phyloP scores from a whole-genome alignment of 92 coral and sea anemone species.

The Actinostola sp. region DNA sequence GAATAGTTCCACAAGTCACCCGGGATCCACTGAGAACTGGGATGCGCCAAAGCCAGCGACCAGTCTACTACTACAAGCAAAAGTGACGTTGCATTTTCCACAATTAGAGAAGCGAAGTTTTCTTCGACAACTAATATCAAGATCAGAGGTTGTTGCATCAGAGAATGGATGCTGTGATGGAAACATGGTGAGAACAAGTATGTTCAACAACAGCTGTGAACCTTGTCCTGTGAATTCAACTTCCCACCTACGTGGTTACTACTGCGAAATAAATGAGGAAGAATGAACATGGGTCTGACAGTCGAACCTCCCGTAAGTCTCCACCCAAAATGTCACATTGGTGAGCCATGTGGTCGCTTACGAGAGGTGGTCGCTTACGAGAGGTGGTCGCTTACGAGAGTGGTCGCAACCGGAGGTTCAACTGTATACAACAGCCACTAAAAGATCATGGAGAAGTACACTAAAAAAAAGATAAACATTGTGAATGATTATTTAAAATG shows the following conservation, averaged over 20 bases:
- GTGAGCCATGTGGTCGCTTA: too few relatives aligned
- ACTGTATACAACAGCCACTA: too few relatives aligned
- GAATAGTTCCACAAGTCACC: slow-evolving; percentile 15
- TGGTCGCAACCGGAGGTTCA: too few relatives aligned
- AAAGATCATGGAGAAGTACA: too few relatives aligned
- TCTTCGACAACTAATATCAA: not conserved
- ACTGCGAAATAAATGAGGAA: slow-evolving; percentile 25
- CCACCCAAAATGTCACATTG: too few relatives aligned
- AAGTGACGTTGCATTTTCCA: slow-evolving; percentile 37
- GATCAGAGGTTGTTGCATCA: slow-evolving; percentile 2
- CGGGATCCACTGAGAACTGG: slow-evolving; percentile 26
- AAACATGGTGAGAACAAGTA: slow-evolving; percentile 27
- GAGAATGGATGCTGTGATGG: slow-evolving; percentile 39
- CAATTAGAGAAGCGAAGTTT: slow-evolving; percentile 22
- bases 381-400: too few relatives aligned
- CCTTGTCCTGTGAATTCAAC: slow-evolving; percentile 36
- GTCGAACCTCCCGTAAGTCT: too few relatives aligned
- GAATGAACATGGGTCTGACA: not conserved
- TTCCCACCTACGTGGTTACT: slow-evolving; percentile 35
- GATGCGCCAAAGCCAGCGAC: slow-evolving; percentile 39
- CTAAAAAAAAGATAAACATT: too few relatives aligned
- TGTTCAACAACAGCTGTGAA: slow-evolving; percentile 19
- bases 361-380: too few relatives aligned
- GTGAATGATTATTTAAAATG: too few relatives aligned
- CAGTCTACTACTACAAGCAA: slow-evolving; percentile 35